phyloP scores from a whole-genome alignment of 2,113 vertebrate genomes.

The Bos indicus region DNA sequence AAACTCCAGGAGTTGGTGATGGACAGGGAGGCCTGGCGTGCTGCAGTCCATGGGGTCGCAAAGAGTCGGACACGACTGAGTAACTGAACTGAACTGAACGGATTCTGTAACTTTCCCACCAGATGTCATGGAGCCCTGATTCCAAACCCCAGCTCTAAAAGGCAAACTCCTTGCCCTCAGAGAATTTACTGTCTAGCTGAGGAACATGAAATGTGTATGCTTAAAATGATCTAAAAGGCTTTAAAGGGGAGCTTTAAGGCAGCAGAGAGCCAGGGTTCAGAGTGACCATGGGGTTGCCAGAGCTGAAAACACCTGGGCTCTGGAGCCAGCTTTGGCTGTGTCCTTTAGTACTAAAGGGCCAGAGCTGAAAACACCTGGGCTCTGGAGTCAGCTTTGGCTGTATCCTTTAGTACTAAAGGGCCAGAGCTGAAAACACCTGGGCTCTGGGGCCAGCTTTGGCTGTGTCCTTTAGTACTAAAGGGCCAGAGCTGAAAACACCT shows the following conservation, averaged over 20 bases:
- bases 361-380: neutral
- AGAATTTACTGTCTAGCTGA: neutral
- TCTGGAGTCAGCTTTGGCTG: too few species aligned
- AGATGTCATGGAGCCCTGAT: neutral
- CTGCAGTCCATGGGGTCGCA: neutral
- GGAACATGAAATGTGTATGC: neutral
- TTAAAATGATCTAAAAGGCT: neutral
- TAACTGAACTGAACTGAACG: neutral
- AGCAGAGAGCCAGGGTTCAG: neutral
- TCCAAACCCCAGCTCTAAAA: neutral
- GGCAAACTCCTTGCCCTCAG: neutral
- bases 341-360: too few species aligned
- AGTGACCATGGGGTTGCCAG: neutral
- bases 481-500: neutral
- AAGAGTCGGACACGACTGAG: neutral
- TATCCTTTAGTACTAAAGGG: accelerated
- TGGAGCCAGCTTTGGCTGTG: too few species aligned
- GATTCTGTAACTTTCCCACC: neutral
- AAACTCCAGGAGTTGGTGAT: neutral
- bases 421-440: too few species aligned
- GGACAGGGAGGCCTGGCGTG: neutral
- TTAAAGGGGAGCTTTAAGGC: neutral
- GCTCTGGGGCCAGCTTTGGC: neutral
- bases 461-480: too few species aligned
- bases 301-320: neutral